Evolutionary conservation across 2,888 invertebrate genomes (phyloP).

Genomic region (Tetranychus piercei): DNA sequence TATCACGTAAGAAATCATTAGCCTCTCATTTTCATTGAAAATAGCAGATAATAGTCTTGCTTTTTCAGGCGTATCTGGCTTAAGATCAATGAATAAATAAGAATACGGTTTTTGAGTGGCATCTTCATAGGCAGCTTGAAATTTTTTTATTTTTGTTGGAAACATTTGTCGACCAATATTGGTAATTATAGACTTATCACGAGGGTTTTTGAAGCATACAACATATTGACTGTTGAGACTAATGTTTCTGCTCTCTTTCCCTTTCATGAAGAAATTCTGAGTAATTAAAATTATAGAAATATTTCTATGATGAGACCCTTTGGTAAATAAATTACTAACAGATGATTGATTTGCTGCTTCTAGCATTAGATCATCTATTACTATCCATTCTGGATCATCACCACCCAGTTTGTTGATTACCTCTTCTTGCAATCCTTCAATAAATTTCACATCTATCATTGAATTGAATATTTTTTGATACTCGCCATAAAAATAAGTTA

Average conservation of each 20-base stretch:
- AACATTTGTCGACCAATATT: no score
- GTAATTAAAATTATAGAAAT: not conserved
- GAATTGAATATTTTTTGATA: not conserved
- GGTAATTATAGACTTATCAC: no score
- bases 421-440: not conserved
- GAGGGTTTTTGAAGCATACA: no score
- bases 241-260: not conserved
- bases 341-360: not conserved
- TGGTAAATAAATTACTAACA: not conserved
- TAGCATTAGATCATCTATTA: not conserved
- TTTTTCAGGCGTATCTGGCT: slow-evolving; percentile 22
- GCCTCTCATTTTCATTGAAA: not conserved
- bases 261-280: not conserved
- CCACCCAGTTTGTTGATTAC: not conserved
- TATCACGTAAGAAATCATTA: no score
- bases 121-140: slow-evolving; percentile 20
- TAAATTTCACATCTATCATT: not conserved
- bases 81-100: slow-evolving; percentile 26
- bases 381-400: not conserved
- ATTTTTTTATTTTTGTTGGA: no score
- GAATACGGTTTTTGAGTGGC: slow-evolving; percentile 21
- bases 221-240: not conserved
- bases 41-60: slow-evolving; percentile 16
- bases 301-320: not conserved
- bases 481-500: not conserved